Percentiles rank a stretch among this genome's conserved stretches.
These are phyloP conservation scores for Sebastolobus altivelis DNA, from an alignment of 2,797 vertebrate genomes.

Conservation along the genomic window DNA sequence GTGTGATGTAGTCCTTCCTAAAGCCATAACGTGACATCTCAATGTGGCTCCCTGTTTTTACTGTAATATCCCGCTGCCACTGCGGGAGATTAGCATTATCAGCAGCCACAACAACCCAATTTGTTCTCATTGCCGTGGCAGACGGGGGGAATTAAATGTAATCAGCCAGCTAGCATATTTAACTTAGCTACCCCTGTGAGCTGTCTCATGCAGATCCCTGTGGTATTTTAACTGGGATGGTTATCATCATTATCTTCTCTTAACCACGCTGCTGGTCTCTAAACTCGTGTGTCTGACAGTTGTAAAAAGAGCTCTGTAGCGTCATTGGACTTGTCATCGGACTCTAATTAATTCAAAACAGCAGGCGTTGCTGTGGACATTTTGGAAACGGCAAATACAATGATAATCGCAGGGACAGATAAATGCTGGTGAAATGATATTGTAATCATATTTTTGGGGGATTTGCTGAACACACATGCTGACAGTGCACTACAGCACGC, in stretches of 20 bases:
- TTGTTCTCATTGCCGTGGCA: conserved; percentile 76
- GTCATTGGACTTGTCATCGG: conserved; percentile 34
- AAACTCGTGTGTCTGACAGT: conserved; percentile 45
- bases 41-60: conserved; percentile 66
- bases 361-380: conserved; percentile 25
- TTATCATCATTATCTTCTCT: conserved; percentile 70
- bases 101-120: conserved; percentile 77
- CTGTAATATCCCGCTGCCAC: conserved; percentile 68
- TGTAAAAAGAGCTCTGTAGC: conserved; percentile 29
- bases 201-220: conserved; percentile 57
- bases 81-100: conserved; percentile 75
- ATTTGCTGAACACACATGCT: conserved; percentile 32
- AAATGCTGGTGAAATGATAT: conserved; percentile 22
- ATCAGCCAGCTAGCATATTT: conserved; percentile 78
- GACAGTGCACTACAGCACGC: not conserved
- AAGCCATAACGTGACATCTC: conserved; percentile 70
- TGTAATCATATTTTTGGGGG: conserved; percentile 31
- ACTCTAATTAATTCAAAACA: conserved; percentile 59
- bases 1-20: conserved; percentile 67
- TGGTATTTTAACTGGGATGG: conserved; percentile 51
- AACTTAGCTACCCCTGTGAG: conserved; percentile 73
- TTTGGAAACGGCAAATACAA: conserved; percentile 28
- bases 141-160: conserved; percentile 75
- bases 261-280: conserved; percentile 46
- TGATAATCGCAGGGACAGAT: conserved; percentile 29